A percentile compares a stretch with the other conserved stretches of the same genome.
These are phyloP conservation scores for Ophiodon elongatus DNA, from an alignment of 2,113 vertebrate species.

Conservation along the genomic window DNA sequence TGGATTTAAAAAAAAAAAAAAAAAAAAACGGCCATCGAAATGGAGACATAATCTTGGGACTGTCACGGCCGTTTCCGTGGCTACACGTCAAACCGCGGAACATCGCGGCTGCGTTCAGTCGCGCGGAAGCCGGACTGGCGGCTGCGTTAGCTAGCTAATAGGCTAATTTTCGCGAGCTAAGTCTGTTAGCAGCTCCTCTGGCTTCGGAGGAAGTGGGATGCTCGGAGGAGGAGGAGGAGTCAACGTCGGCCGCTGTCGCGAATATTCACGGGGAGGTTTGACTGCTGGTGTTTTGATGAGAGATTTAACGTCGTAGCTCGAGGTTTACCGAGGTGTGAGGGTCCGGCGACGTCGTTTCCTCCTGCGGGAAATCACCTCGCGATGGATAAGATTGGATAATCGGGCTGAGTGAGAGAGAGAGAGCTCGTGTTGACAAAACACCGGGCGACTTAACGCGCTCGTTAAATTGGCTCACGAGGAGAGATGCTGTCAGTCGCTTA, in stretches of 20 bases:
- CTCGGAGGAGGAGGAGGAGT: slow-evolving; percentile 69
- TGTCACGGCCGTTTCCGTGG: background rate
- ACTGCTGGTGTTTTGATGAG: background rate
- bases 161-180: slow-evolving; percentile 79
- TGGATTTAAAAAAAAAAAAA: slow-evolving; percentile 64
- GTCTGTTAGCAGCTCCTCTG: slow-evolving; percentile 59
- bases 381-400: slow-evolving; percentile 34
- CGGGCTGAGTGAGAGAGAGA: slow-evolving; percentile 20
- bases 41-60: slow-evolving; percentile 27
- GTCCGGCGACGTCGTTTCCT: background rate
- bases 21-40: slow-evolving; percentile 35
- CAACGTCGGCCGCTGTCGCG: slow-evolving; percentile 35
- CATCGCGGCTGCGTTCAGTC: background rate
- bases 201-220: slow-evolving; percentile 63
- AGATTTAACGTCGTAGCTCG: background rate
- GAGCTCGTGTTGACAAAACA: slow-evolving; percentile 73
- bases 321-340: background rate
- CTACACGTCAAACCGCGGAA: fast-evolving
- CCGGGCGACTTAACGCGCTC: background rate
- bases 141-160: slow-evolving; percentile 67
- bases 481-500: background rate
- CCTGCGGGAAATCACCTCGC: slow-evolving; percentile 17
- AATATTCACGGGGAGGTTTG: background rate
- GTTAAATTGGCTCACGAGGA: background rate
- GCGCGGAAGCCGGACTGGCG: slow-evolving; percentile 21